These are phyloP conservation scores for Rhynchonycteris naso DNA, from an alignment of 2,797 vertebrate genomes.

Conservation along the genomic window DNA sequence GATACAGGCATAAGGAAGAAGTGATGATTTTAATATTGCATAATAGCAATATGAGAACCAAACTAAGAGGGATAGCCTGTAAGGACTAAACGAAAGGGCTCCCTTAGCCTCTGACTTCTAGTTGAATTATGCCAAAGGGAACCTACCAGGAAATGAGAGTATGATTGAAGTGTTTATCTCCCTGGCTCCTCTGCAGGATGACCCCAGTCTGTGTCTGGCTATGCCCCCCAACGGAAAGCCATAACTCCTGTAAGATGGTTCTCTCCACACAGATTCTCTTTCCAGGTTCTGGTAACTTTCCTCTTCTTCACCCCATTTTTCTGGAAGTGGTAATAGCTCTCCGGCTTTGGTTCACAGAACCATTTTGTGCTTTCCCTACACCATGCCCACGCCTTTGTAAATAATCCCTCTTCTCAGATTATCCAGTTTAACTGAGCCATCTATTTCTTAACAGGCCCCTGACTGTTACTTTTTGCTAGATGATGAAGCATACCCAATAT, in stretches of 20 bases:
- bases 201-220: background rate
- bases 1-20: background rate
- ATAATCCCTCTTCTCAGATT: constrained; percentile 10
- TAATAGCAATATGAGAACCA: background rate
- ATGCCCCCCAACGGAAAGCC: background rate
- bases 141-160: background rate
- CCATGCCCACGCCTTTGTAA: background rate
- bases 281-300: background rate
- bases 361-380: background rate
- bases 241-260: background rate
- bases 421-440: background rate
- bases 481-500: background rate
- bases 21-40: constrained; percentile 39
- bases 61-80: background rate
- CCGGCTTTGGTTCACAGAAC: background rate
- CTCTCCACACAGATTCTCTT: background rate
- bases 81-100: background rate
- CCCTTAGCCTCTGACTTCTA: background rate
- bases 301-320: background rate
- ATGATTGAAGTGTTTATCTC: background rate
- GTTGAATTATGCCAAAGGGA: background rate
- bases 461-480: background rate
- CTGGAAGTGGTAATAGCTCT: background rate
- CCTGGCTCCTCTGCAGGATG: background rate
- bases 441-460: background rate